Evolutionary conservation across 1,140 invertebrate genomes (phyloP).

Genomic region (Plutomurus gul): DNA sequence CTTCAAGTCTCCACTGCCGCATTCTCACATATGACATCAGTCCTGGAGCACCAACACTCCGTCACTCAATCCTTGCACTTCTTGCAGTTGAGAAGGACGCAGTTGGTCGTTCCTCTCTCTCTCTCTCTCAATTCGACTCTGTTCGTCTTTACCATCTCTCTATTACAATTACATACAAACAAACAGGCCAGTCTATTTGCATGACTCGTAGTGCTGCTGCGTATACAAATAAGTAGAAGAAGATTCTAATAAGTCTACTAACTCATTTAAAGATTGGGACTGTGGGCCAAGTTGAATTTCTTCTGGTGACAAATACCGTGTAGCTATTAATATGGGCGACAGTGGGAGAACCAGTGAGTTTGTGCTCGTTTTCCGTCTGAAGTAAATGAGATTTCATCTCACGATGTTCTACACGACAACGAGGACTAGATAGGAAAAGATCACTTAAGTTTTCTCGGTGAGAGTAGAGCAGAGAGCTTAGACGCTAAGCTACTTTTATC

Average conservation of each 20-base stretch:
- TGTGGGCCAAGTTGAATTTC: too few species aligned
- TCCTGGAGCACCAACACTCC: constrained; percentile 25
- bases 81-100: background rate
- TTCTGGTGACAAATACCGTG: background rate
- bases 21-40: constrained; percentile 41
- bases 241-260: too few species aligned
- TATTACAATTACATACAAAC: too few species aligned
- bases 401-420: background rate
- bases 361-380: background rate
- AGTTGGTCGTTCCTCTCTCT: background rate
- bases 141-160: too few species aligned
- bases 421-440: background rate
- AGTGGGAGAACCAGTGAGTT: background rate
- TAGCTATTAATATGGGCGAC: background rate
- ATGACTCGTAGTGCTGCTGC: too few species aligned
- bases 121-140: background rate
- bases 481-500: constrained; percentile 31
- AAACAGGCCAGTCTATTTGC: too few species aligned
- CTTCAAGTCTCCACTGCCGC: constrained; percentile 38
- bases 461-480: background rate
- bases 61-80: constrained; percentile 31
- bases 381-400: constrained; percentile 32
- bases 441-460: constrained; percentile 30
- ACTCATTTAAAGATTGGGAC: background rate
- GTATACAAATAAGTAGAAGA: too few species aligned